Percentiles rank a stretch among this genome's conserved stretches.
Conservation (phyloP, 2,797 vertebrate genomes). For the Lateolabrax maculatus region DNA sequence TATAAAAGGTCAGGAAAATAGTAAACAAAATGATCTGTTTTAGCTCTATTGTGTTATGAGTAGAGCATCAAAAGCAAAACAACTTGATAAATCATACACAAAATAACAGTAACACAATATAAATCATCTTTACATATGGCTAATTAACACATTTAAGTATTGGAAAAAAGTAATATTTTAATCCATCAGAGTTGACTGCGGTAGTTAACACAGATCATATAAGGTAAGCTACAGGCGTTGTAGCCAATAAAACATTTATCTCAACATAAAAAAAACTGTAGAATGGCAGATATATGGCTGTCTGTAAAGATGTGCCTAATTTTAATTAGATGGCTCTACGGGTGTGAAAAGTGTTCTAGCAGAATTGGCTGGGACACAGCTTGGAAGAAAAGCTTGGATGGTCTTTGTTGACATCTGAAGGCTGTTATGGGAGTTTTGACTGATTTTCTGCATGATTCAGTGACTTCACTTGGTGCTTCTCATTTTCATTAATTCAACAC, state of each 20-base stretch:
- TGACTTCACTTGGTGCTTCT: not conserved
- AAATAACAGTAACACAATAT: not conserved
- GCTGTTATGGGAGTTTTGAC: constrained; percentile 8
- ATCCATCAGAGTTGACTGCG: not conserved
- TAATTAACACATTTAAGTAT: not conserved
- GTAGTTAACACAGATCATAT: not conserved
- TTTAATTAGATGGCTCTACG: not conserved
- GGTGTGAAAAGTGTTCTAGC: not conserved
- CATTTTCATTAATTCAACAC: constrained; percentile 16
- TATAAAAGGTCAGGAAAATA: not conserved
- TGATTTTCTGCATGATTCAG: constrained; percentile 8
- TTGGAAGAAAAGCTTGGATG: constrained; percentile 12
- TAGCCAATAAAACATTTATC: not conserved
- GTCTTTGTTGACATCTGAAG: constrained; percentile 7
- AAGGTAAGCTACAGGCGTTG: not conserved
- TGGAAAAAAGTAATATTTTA: not conserved
- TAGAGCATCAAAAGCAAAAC: not conserved
- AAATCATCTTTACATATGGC: not conserved
- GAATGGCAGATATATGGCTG: not conserved
- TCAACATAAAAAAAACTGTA: not conserved
- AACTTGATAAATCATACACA: not conserved
- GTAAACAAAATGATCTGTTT: not conserved
- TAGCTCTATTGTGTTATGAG: not conserved
- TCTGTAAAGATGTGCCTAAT: constrained; percentile 4
- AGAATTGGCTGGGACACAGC: constrained; percentile 1